Conservation (phyloP, 2,113 vertebrate species). For the Nestor notabilis region DNA sequence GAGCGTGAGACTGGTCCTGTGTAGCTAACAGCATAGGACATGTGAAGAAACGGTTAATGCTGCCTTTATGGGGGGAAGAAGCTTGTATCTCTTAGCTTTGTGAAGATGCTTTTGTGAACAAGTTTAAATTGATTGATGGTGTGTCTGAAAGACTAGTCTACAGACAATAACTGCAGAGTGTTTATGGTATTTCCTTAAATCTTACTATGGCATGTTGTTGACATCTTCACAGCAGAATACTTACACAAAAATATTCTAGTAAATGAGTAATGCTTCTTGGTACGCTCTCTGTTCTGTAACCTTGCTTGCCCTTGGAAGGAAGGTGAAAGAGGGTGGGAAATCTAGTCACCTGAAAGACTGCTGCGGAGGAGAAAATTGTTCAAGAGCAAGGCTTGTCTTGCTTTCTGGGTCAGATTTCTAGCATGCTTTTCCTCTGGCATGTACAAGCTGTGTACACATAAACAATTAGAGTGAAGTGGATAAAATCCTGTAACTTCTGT, state of each 20-base stretch:
- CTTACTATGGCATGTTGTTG: not conserved
- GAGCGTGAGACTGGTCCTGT: not conserved
- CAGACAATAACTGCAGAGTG: not conserved
- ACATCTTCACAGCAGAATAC: not conserved
- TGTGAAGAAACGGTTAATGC: not conserved
- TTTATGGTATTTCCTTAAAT: not conserved
- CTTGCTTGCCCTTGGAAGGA: not conserved
- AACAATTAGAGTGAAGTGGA: not conserved
- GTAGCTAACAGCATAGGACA: not conserved
- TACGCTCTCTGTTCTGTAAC: not conserved
- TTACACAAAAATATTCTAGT: not conserved
- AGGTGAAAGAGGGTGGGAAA: not conserved
- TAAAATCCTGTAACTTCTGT: not conserved
- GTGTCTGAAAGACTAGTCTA: not conserved
- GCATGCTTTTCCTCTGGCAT: not conserved
- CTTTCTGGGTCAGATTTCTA: not conserved
- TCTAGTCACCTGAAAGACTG: not conserved
- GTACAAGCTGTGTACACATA: rapidly evolving
- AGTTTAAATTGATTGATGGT: not conserved
- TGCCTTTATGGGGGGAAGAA: not conserved
- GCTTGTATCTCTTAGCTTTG: not conserved
- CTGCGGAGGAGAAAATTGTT: not conserved
- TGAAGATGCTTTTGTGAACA: not conserved
- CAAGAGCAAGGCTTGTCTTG: not conserved
- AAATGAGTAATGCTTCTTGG: not conserved